Evolutionary conservation across 2,113 vertebrate genomes (phyloP), one percentile per base, ranked within the genome.

Genomic region (Coturnix japonica): DNA sequence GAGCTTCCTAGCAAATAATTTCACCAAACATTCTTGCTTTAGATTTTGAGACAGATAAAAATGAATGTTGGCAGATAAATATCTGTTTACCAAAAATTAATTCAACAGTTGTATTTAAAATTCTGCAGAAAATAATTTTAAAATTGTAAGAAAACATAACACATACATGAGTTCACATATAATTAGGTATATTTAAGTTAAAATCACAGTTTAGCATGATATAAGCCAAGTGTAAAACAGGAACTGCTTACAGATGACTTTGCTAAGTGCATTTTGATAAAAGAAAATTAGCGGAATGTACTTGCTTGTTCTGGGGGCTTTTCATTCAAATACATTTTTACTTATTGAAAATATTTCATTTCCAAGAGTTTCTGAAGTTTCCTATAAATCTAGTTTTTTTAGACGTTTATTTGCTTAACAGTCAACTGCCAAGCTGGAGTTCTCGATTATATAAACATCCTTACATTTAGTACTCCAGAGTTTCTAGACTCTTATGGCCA

Each of bases 261-360:
- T 75, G 15, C 5, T 22, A 71, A 74, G 63, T 7, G 0, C 12
- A 39, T 87, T 85, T 79, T 41, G 49, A 17, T 8, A 33, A 7
- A 51, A 60, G 18, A 43, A 17, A 43, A 69, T 33, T 61, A 82
- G 35, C 43, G 18, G 25, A 28, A 90, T 75, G 49, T 23, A 64
- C 1, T 25, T 41, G 28, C 2, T 2, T 25, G 11, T 12, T 21
- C 61, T 73, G 26, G 5, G 3, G 1, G 12, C 1, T n/a, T 44
- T 72, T 33, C 20, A 43, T 64, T 82, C 7, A 57, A 56, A 20
- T 46, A 41, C 1, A 1, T 37, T 66, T 61, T 31, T 3, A 30
- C 79, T 80, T 69, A 63, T 30, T 20, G 39, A 1, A 14, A 47
- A 4, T 66, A 41, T 75, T 76, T 87, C 0, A 61, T 80, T 91